Evolutionary conservation across 2,888 invertebrate species (phyloP).

Genomic region (Drosophila meridiana): DNA sequence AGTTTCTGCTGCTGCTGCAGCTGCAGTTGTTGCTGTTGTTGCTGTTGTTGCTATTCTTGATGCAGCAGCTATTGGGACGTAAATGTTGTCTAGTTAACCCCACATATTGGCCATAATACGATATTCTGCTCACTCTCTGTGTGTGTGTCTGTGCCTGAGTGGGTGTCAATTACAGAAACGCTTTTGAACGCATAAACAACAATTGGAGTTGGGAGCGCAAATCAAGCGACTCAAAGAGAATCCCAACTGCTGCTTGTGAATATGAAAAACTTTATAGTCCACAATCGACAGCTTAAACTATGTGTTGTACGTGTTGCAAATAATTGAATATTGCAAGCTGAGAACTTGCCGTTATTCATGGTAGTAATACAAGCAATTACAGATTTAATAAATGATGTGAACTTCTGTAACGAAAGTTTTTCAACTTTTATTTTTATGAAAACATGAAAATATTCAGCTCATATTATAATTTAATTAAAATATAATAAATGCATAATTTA

Average conservation of each 20-base stretch:
- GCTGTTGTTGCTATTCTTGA: background rate
- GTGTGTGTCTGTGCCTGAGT: slow-evolving; percentile 16
- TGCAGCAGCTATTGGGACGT: slow-evolving; percentile 7
- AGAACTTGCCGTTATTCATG: background rate
- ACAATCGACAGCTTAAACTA: too few relatives aligned
- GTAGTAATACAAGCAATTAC: background rate
- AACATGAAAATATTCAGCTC: background rate
- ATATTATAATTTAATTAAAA: background rate
- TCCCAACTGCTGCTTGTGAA: background rate
- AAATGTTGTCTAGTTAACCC: slow-evolving; percentile 37
- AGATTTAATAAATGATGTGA: background rate
- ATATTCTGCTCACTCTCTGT: slow-evolving; percentile 3
- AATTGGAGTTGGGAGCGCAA: background rate
- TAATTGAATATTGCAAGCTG: background rate
- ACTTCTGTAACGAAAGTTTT: background rate
- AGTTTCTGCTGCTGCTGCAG: slow-evolving; percentile 23
- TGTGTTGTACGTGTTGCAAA: background rate
- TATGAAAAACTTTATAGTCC: background rate
- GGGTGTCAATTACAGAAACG: slow-evolving; percentile 63
- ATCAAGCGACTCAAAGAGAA: slow-evolving; percentile 4
- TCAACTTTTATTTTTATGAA: background rate
- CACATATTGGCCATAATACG: slow-evolving; percentile 33
- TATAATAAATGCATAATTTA: background rate
- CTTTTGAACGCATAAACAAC: slow-evolving; percentile 35
- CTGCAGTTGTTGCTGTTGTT: slow-evolving; percentile 9